These are phyloP conservation scores for Tolmerus cingulatus DNA, from an alignment of 2,888 invertebrate species.

Conservation along the genomic window DNA sequence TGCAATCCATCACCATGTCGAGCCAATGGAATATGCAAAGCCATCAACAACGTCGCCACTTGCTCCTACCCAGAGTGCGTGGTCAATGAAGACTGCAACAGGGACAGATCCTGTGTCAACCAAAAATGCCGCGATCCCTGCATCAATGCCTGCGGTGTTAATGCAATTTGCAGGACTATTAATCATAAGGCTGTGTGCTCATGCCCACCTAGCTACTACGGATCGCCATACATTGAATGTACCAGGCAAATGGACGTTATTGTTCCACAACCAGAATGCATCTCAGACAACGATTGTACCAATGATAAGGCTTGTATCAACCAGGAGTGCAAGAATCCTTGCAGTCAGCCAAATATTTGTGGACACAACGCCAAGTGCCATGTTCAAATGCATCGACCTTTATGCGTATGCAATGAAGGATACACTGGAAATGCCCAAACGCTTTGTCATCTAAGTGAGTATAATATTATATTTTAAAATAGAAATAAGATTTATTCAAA, in stretches of 20 bases:
- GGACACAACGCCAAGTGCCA: slow-evolving; percentile 81
- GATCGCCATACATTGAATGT: slow-evolving; percentile 81
- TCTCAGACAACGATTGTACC: slow-evolving; percentile 78
- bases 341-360: slow-evolving; percentile 73
- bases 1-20: slow-evolving; percentile 87
- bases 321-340: slow-evolving; percentile 77
- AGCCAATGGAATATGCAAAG: slow-evolving; percentile 81
- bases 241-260: slow-evolving; percentile 63
- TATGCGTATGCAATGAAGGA: slow-evolving; percentile 82
- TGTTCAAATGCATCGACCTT: slow-evolving; percentile 79
- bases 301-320: slow-evolving; percentile 85
- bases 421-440: slow-evolving; percentile 84
- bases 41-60: slow-evolving; percentile 73
- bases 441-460: slow-evolving; percentile 77
- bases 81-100: slow-evolving; percentile 86
- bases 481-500: background rate
- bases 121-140: slow-evolving; percentile 88
- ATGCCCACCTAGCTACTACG: slow-evolving; percentile 80
- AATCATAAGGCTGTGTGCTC: slow-evolving; percentile 85
- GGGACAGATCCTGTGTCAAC: slow-evolving; percentile 80
- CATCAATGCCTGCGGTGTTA: slow-evolving; percentile 81
- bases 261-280: slow-evolving; percentile 77
- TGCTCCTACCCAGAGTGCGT: slow-evolving; percentile 89
- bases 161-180: slow-evolving; percentile 80
- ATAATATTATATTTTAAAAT: slow-evolving; percentile 44